phyloP scores from a whole-genome alignment of 2,797 vertebrate species.

The Labroides dimidiatus region DNA sequence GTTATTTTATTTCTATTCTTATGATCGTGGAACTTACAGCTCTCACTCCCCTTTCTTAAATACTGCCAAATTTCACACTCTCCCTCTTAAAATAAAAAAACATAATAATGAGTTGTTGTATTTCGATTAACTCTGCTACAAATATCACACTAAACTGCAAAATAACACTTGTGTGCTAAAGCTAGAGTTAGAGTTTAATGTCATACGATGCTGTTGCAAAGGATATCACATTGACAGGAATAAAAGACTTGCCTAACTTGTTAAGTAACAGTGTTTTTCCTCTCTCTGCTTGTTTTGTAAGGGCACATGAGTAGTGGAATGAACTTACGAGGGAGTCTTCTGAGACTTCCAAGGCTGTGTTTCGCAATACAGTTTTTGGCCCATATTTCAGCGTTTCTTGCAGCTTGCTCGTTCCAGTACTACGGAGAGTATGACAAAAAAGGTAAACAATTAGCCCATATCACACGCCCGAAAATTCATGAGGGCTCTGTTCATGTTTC shows the following conservation, averaged over 20 bases:
- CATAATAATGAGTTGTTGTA: no score
- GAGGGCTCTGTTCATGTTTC: not conserved
- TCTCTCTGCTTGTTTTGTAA: not conserved
- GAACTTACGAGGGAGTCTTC: slow-evolving; percentile 53
- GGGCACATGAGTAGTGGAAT: not conserved
- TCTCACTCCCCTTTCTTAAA: no score
- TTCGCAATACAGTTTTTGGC: slow-evolving; percentile 65
- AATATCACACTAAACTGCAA: no score
- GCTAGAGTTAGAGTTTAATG: no score
- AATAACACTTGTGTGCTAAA: no score
- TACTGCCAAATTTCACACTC: no score
- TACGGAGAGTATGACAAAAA: slow-evolving; percentile 39
- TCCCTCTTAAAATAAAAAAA: no score
- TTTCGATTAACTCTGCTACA: no score
- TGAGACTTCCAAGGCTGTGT: slow-evolving; percentile 46
- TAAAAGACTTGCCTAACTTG: not conserved
- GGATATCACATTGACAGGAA: no score
- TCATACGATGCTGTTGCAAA: not conserved
- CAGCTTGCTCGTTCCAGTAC: slow-evolving; percentile 65
- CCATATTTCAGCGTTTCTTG: slow-evolving; percentile 64
- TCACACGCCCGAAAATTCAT: not conserved
- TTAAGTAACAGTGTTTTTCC: not conserved
- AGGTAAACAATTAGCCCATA: not conserved
- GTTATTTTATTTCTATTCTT: no score
- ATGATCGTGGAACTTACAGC: no score